Evolutionary conservation across 2,797 vertebrate genomes (phyloP).

Genomic region (Vireo griseus): DNA sequence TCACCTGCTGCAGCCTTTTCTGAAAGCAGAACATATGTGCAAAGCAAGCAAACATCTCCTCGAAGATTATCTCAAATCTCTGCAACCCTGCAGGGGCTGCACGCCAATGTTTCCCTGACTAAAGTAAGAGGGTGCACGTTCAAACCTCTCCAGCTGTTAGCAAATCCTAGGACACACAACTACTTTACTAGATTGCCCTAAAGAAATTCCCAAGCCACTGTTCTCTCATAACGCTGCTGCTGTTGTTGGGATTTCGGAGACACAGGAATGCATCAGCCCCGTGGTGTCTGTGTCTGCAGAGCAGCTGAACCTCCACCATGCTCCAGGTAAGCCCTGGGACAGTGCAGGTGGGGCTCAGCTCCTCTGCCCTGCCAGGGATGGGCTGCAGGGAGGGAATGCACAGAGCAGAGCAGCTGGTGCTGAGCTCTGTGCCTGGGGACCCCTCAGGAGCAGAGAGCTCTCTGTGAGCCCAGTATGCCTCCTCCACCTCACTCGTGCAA

Average conservation of each 20-base stretch:
- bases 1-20: background rate
- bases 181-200: background rate
- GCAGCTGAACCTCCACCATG: background rate
- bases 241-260: background rate
- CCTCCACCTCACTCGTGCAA: background rate
- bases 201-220: background rate
- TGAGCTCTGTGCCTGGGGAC: background rate
- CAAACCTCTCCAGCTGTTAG: background rate
- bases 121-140: background rate
- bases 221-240: background rate
- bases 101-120: background rate
- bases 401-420: accelerated
- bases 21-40: background rate
- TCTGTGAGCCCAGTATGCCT: background rate
- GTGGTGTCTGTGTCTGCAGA: background rate
- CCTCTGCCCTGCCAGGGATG: background rate
- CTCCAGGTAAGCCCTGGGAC: background rate
- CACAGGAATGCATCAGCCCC: background rate
- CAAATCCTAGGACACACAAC: background rate
- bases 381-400: background rate
- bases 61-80: background rate
- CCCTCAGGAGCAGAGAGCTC: accelerated
- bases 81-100: background rate
- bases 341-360: background rate
- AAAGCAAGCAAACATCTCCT: background rate